Conservation (phyloP, 1,140 invertebrate genomes). For the Zaprionus taronus region DNA sequence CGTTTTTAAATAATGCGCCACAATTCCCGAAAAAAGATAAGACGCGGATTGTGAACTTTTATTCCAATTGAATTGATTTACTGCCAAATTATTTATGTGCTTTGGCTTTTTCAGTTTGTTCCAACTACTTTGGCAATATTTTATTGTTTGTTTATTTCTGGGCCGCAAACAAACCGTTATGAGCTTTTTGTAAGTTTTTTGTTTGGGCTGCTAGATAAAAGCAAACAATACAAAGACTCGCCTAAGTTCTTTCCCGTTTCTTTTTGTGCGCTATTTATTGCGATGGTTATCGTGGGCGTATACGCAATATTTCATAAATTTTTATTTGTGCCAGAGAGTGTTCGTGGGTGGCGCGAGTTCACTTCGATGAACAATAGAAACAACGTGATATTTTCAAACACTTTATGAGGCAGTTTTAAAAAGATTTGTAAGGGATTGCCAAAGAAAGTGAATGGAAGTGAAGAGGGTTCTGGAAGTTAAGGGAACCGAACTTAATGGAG, state of each 20-base stretch:
- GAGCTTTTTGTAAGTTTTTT: slow-evolving; percentile 34
- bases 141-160: slow-evolving; percentile 49
- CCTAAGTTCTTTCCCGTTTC: slow-evolving; percentile 43
- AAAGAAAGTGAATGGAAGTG: neutral
- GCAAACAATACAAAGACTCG: slow-evolving; percentile 64
- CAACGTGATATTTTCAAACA: slow-evolving; percentile 10
- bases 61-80: slow-evolving; percentile 60
- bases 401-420: slow-evolving; percentile 9
- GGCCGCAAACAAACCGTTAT: slow-evolving; percentile 42
- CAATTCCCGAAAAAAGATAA: slow-evolving; percentile 65
- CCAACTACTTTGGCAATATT: slow-evolving; percentile 48
- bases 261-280: slow-evolving; percentile 59
- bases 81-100: slow-evolving; percentile 70
- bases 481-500: neutral
- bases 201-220: slow-evolving; percentile 65
- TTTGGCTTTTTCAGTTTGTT: slow-evolving; percentile 21
- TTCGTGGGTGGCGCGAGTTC: slow-evolving; percentile 45
- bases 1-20: slow-evolving; percentile 76
- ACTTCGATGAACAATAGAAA: slow-evolving; percentile 27
- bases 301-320: slow-evolving; percentile 75
- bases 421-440: slow-evolving; percentile 9
- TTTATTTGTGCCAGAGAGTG: slow-evolving; percentile 29
- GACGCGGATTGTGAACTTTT: slow-evolving; percentile 52
- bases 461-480: neutral
- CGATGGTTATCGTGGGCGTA: slow-evolving; percentile 61